Conservation (phyloP, 2,797 vertebrate species). For the Sternotherus odoratus region DNA sequence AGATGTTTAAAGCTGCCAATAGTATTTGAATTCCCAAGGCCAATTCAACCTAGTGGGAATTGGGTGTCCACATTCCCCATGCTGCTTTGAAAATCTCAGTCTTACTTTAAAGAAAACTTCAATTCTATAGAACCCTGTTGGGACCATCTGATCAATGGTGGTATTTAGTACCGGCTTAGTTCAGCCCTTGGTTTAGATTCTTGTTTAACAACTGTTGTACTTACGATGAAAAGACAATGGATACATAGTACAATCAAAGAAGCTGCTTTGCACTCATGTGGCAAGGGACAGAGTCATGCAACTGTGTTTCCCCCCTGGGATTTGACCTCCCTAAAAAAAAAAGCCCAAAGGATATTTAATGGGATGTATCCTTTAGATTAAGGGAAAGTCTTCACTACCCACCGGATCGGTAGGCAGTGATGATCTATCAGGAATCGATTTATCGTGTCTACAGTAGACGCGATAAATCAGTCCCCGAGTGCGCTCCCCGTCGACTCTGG, state of each 20-base stretch:
- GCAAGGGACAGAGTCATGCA: not conserved
- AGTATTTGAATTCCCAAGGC: not conserved
- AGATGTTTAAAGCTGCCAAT: not conserved
- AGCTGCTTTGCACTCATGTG: not conserved
- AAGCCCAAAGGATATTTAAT: not conserved
- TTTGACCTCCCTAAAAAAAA: not conserved
- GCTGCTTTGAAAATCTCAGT: not conserved
- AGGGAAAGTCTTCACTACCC: too few relatives aligned
- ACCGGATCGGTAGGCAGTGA: too few relatives aligned
- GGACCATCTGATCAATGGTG: not conserved
- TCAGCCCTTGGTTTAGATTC: not conserved
- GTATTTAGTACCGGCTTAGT: not conserved
- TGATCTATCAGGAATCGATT: too few relatives aligned
- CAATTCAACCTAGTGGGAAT: not conserved
- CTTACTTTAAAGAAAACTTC: not conserved
- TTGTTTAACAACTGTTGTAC: not conserved
- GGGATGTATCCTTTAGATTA: not conserved
- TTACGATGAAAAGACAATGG: not conserved
- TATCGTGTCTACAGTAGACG: too few relatives aligned
- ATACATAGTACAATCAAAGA: not conserved
- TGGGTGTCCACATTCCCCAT: not conserved
- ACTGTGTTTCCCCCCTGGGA: not conserved
- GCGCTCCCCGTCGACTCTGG: too few relatives aligned
- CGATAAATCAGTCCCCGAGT: too few relatives aligned
- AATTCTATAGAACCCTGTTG: fast-evolving